A percentile compares a stretch with the other conserved stretches of the same genome.
These are phyloP conservation scores for Gonatopus flavifemur DNA, from an alignment of 1,140 invertebrate genomes.

Conservation along the genomic window DNA sequence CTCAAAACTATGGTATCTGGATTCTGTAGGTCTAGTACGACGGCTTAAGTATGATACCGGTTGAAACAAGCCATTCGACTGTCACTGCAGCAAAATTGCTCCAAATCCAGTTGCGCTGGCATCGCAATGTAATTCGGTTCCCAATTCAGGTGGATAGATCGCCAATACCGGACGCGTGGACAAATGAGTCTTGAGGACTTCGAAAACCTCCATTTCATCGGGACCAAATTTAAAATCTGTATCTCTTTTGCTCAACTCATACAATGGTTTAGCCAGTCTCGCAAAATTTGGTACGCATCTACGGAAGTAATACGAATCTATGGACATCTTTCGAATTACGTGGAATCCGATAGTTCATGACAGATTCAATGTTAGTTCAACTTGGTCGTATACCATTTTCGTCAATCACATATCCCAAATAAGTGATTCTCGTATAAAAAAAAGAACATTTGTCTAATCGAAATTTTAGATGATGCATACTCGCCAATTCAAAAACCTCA, in stretches of 20 bases:
- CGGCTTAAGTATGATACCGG: slow-evolving; percentile 35
- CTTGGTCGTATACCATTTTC: slow-evolving; percentile 29
- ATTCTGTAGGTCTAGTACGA: slow-evolving; percentile 32
- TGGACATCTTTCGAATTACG: slow-evolving; percentile 27
- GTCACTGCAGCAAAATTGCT: slow-evolving; percentile 34
- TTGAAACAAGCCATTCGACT: slow-evolving; percentile 4
- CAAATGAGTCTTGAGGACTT: slow-evolving; percentile 11
- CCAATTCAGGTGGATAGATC: slow-evolving; percentile 17
- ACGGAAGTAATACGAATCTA: slow-evolving; percentile 43
- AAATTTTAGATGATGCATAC: slow-evolving; percentile 13
- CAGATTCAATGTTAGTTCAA: slow-evolving; percentile 23
- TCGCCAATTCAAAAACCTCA: slow-evolving; percentile 17
- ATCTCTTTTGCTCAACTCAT: slow-evolving; percentile 27
- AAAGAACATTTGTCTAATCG: slow-evolving; percentile 26
- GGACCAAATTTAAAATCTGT: slow-evolving; percentile 1
- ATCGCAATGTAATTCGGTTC: slow-evolving; percentile 33
- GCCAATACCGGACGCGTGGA: slow-evolving; percentile 9
- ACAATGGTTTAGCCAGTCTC: slow-evolving; percentile 28
- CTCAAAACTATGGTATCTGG: slow-evolving; percentile 46
- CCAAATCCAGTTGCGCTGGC: slow-evolving; percentile 31
- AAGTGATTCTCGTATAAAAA: slow-evolving; percentile 20
- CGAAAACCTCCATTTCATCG: background rate
- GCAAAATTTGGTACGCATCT: slow-evolving; percentile 37
- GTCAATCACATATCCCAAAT: slow-evolving; percentile 31
- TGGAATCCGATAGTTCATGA: slow-evolving; percentile 14